Percentiles rank a stretch among this genome's conserved stretches.
Conservation (phyloP, 2,797 vertebrate species). For the Myotis pilosus region DNA sequence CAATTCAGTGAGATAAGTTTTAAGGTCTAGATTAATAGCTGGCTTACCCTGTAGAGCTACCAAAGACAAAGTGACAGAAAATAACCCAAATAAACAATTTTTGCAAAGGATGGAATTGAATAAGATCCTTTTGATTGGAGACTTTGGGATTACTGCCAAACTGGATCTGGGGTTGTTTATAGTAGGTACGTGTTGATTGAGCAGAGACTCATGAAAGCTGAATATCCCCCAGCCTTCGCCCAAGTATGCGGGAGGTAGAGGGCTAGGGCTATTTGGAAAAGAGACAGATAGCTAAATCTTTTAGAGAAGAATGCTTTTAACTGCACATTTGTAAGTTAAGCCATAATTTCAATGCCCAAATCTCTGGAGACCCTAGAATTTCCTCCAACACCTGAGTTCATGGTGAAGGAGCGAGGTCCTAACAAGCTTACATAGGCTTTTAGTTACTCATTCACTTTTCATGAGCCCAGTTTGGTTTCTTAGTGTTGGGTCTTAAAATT, state of each 20-base stretch:
- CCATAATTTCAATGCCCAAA: conserved; percentile 72
- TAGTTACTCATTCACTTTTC: conserved; percentile 60
- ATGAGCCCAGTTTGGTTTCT: conserved; percentile 55
- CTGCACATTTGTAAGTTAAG: conserved; percentile 75
- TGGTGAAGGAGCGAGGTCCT: not conserved
- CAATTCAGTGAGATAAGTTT: conserved; percentile 48
- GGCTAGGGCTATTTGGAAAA: conserved; percentile 65
- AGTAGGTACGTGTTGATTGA: conserved; percentile 81
- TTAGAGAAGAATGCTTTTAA: conserved; percentile 76
- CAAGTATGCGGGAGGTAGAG: conserved; percentile 63
- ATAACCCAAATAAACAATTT: conserved; percentile 72
- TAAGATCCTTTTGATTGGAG: conserved; percentile 81
- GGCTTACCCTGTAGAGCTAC: conserved; percentile 60
- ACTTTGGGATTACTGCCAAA: conserved; percentile 77
- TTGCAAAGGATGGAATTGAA: conserved; percentile 77
- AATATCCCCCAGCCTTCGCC: conserved; percentile 43
- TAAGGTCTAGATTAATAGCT: conserved; percentile 59
- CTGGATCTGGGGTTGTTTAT: conserved; percentile 78
- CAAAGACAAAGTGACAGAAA: conserved; percentile 73
- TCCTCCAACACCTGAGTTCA: conserved; percentile 60
- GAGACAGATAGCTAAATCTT: conserved; percentile 77
- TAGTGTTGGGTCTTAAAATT: conserved; percentile 51
- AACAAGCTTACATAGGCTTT: conserved; percentile 51
- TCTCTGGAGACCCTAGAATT: conserved; percentile 63
- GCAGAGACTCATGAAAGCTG: conserved; percentile 72